phyloP scores from a whole-genome alignment of 2,888 invertebrate species.

The Stenurella melanura region DNA sequence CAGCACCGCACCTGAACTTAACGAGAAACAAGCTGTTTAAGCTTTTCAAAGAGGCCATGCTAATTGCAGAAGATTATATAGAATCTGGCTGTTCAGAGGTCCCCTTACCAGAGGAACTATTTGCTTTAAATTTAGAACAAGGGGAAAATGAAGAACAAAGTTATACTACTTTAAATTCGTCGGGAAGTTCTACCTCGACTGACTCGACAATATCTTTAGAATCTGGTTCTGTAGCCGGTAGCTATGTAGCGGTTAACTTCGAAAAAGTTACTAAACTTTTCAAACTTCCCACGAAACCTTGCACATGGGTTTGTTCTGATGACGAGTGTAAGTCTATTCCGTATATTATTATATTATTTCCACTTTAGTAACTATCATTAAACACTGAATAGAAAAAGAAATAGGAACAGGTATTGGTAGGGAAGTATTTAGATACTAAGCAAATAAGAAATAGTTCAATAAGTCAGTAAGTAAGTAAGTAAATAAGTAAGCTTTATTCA shows the following conservation, averaged over 20 bases:
- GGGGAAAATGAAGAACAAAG: slow-evolving; percentile 36
- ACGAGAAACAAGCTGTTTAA: slow-evolving; percentile 65
- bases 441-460: too few relatives aligned
- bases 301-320: slow-evolving; percentile 48
- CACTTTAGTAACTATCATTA: too few relatives aligned
- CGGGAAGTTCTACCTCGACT: slow-evolving; percentile 11
- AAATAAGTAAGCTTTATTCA: too few relatives aligned
- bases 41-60: slow-evolving; percentile 67
- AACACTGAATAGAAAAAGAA: too few relatives aligned
- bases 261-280: slow-evolving; percentile 53
- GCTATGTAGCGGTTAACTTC: slow-evolving; percentile 57
- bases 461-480: too few relatives aligned
- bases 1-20: slow-evolving; percentile 65
- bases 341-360: too few relatives aligned
- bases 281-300: slow-evolving; percentile 55
- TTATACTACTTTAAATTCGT: slow-evolving; percentile 42
- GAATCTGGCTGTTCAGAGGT: slow-evolving; percentile 62
- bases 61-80: slow-evolving; percentile 65
- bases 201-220: slow-evolving; percentile 35
- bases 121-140: slow-evolving; percentile 51
- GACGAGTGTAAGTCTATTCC: slow-evolving; percentile 49
- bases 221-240: slow-evolving; percentile 37
- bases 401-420: too few relatives aligned
- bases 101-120: slow-evolving; percentile 64
- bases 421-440: too few relatives aligned